These are phyloP conservation scores for Bhutanitis thaidina DNA, from an alignment of 2,888 invertebrate genomes.

Conservation along the genomic window DNA sequence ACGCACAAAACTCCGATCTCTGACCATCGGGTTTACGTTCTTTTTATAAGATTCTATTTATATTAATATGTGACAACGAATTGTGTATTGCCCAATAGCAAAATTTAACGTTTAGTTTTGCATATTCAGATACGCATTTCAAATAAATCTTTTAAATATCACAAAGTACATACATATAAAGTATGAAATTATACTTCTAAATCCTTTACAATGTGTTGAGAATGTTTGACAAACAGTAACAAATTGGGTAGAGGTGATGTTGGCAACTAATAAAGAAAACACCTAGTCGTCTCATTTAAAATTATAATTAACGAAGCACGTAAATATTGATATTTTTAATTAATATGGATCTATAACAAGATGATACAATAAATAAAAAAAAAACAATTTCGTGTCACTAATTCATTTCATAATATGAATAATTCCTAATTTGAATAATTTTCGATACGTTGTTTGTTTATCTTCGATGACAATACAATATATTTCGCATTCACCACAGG, in stretches of 20 bases:
- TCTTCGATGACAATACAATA: no score
- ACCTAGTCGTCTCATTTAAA: neutral
- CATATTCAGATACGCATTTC: no score
- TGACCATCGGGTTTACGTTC: no score
- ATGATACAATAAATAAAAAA: constrained; percentile 2
- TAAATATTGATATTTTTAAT: constrained; percentile 2
- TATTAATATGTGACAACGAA: no score
- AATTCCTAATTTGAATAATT: neutral
- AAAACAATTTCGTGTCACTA: neutral
- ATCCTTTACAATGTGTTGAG: neutral
- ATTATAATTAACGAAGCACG: neutral
- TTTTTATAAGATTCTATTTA: no score
- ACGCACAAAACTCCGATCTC: no score
- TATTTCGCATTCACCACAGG: no score
- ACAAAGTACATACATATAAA: no score
- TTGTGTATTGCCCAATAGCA: no score
- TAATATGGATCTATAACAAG: constrained; percentile 15
- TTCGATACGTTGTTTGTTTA: neutral
- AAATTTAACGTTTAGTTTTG: no score
- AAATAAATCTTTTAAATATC: no score
- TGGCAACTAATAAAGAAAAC: neutral
- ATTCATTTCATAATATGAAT: neutral
- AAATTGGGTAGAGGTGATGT: neutral
- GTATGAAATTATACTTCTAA: neutral
- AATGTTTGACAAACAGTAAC: constrained; percentile 3